Evolutionary conservation across 92 coral and sea anemone genomes (phyloP), one percentile per base, ranked within the genome.

Genomic region (Heliopora coerulea): DNA sequence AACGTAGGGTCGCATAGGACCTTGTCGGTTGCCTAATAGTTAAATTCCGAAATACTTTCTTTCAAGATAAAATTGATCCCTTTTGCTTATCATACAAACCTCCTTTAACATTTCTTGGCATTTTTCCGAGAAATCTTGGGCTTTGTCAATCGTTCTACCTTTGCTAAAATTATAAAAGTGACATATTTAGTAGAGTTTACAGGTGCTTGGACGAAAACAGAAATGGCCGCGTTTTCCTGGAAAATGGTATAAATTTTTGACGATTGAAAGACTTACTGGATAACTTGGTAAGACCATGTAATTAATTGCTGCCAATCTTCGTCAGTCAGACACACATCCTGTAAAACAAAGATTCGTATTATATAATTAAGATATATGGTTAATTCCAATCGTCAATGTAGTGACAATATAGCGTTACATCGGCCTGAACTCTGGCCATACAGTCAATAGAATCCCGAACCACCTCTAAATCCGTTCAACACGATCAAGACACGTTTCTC

Each of bases 231-330:
- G 42, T 37, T 4, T 37, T 37, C 11, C 11, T 37, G 42, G 6
- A 10, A 54, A 54, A 54, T 3, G 6, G 25, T 23, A 24, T 42
- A 21, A 20, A 15, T 37, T 0, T 39, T 50, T 25, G n/a, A 59
- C 26, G 24, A 4, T 44, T 19, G 34, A 7, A 59, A 60, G 34
- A 31, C 74, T 29, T 29, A 31, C 42, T 61, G 30, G 20, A 34
- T 82, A 10, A 87, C 35, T 72, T 89, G 90, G 73, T 92, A 90
- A 49, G 79, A 90, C 37, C 66, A 78, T 33, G 86, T 79, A 33
- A 92, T 81, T 9, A 92, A 85, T 61, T 79, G 77, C 18, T 87
- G 85, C 97, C 97, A 92, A 3, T 83, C 75, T 39, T 79, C 88
- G 15, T 87, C 86, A 27, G 89, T 74, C 70, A 92, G 78, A 21